Evolutionary conservation across 1,140 invertebrate genomes (phyloP).

Genomic region (Meloidogyne exigua): DNA sequence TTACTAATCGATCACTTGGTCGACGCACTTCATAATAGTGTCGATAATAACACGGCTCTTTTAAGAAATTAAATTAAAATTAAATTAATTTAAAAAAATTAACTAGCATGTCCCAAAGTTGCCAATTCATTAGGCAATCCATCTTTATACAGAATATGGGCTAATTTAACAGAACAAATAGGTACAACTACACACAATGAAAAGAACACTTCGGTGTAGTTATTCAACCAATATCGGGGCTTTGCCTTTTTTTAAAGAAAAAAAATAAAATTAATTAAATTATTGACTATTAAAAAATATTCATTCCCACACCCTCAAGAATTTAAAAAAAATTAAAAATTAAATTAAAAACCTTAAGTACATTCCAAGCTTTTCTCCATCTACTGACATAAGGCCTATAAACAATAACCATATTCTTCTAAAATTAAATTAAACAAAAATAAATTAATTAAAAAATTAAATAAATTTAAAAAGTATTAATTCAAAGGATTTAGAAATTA

Average conservation of each 20-base stretch:
- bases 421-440: not conserved
- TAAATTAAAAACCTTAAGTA: not conserved
- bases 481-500: not conserved
- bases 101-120: not conserved
- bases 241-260: not conserved
- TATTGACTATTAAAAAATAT: too few species aligned
- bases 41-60: constrained; percentile 22
- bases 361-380: constrained; percentile 3
- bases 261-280: too few species aligned
- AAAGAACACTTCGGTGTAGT: not conserved
- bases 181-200: not conserved
- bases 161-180: not conserved
- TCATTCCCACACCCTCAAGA: too few species aligned
- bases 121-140: not conserved
- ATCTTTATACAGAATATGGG: not conserved
- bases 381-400: constrained; percentile 17
- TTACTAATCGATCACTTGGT: constrained; percentile 7
- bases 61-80: constrained; percentile 14
- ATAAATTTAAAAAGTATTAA: not conserved
- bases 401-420: not conserved
- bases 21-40: constrained; percentile 18
- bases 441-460: not conserved
- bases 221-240: constrained; percentile 1
- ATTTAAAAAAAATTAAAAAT: not conserved
- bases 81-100: not conserved